Percentiles rank a stretch among this genome's conserved stretches.
Evolutionary conservation across 2,113 vertebrate species (phyloP).

Genomic region (Ramphastos sulfuratus): DNA sequence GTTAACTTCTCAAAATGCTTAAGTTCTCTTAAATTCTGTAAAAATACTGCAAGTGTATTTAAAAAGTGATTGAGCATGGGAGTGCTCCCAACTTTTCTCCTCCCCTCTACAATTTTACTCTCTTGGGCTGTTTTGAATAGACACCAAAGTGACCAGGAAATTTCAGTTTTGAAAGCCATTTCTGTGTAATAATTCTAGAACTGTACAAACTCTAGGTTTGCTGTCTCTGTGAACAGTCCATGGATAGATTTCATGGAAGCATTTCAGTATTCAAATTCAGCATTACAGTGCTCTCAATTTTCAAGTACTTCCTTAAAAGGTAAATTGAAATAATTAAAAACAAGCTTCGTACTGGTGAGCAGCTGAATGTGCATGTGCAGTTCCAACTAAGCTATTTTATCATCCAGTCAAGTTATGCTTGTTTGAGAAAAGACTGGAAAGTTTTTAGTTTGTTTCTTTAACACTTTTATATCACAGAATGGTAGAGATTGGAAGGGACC

Average conservation of each 20-base stretch:
- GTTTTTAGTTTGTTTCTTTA: neutral
- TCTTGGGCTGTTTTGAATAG: neutral
- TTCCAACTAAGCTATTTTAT: neutral
- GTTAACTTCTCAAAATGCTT: neutral
- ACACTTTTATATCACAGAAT: neutral
- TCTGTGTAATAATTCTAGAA: neutral
- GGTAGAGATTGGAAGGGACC: too few relatives aligned
- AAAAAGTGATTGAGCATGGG: neutral
- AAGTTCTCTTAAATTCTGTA: neutral
- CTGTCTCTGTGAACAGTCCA: neutral
- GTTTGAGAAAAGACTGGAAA: neutral
- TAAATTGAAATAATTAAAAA: slow-evolving; percentile 10
- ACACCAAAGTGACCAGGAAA: neutral
- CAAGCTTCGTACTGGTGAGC: neutral
- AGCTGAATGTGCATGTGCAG: neutral
- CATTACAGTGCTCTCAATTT: neutral
- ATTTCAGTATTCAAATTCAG: neutral
- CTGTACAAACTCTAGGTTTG: fast-evolving
- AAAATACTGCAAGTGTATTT: neutral
- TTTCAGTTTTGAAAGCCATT: neutral
- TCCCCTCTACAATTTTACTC: neutral
- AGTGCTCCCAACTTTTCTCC: neutral
- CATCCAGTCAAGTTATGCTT: neutral
- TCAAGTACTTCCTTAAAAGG: slow-evolving; percentile 4
- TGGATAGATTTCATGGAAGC: neutral